Evolutionary conservation across 2,888 invertebrate species (phyloP).

Genomic region (Dynastes maya): DNA sequence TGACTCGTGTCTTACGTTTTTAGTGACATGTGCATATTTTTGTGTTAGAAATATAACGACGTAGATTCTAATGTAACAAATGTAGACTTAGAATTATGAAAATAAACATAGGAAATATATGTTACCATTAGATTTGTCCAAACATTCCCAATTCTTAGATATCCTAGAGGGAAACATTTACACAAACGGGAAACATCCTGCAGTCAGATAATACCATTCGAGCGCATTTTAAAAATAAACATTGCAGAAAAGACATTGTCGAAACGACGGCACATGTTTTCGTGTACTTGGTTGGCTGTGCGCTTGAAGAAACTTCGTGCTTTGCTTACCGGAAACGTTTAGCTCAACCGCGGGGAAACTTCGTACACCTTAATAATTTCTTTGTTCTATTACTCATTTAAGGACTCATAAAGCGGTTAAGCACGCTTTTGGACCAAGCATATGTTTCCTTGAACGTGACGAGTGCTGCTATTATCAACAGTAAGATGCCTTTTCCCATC

Average conservation of each 20-base stretch:
- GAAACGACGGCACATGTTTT: conserved; percentile 9
- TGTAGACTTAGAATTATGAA: conserved; percentile 24
- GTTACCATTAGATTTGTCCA: conserved; percentile 25
- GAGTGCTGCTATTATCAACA: conserved; percentile 19
- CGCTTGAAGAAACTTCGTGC: conserved; percentile 32
- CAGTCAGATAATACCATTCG: conserved; percentile 14
- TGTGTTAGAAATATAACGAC: background rate
- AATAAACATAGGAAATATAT: conserved; percentile 37
- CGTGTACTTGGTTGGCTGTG: background rate
- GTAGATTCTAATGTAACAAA: conserved; percentile 4
- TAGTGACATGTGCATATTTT: conserved; percentile 8
- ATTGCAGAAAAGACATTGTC: background rate
- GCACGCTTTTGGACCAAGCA: conserved; percentile 26
- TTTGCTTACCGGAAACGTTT: conserved; percentile 34
- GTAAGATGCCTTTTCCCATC: conserved; percentile 17
- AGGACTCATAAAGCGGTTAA: conserved; percentile 22
- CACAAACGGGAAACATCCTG: conserved; percentile 28
- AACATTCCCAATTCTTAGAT: conserved; percentile 23
- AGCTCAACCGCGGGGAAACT: background rate
- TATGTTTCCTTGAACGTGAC: conserved; percentile 20
- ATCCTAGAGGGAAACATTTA: conserved; percentile 11
- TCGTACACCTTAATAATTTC: conserved; percentile 36
- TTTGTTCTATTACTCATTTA: conserved; percentile 39
- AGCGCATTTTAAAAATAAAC: conserved; percentile 39
- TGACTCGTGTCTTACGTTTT: background rate